These are phyloP conservation scores for Centropus bengalensis DNA, from an alignment of 2,113 vertebrate genomes.

Conservation along the genomic window DNA sequence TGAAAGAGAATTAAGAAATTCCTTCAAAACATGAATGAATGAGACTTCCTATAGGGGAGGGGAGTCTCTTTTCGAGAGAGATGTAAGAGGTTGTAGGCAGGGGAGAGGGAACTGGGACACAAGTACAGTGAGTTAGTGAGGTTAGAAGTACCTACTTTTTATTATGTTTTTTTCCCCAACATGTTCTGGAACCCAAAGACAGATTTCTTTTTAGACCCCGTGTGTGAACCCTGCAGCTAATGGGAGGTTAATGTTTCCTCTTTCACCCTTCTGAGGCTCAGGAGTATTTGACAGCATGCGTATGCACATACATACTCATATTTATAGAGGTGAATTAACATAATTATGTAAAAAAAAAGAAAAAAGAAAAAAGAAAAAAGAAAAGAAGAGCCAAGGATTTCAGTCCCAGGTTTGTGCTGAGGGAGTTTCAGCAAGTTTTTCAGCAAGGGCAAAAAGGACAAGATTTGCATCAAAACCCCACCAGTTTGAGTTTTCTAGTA, in stretches of 20 bases:
- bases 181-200: slow-evolving; percentile 29
- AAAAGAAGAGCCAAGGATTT: neutral
- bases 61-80: slow-evolving; percentile 35
- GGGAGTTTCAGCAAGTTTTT: neutral
- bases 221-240: neutral
- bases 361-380: fast-evolving
- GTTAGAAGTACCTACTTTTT: slow-evolving; percentile 36
- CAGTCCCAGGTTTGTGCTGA: neutral
- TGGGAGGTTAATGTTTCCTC: slow-evolving; percentile 14
- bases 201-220: neutral
- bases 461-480: neutral
- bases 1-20: slow-evolving; percentile 76
- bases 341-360: neutral
- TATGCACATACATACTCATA: neutral
- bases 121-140: slow-evolving; percentile 37
- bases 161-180: slow-evolving; percentile 23
- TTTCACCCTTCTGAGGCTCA: neutral
- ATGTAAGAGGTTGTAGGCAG: slow-evolving; percentile 49
- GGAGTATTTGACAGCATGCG: neutral
- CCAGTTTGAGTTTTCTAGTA: neutral
- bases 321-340: neutral
- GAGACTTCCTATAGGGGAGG: slow-evolving; percentile 69
- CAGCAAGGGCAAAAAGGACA: neutral
- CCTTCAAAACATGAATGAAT: slow-evolving; percentile 70
- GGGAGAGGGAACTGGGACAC: neutral